Percentiles rank a stretch among this genome's conserved stretches.
phyloP scores from a whole-genome alignment of 2,797 vertebrate species.

The Tamandua tetradactyla region DNA sequence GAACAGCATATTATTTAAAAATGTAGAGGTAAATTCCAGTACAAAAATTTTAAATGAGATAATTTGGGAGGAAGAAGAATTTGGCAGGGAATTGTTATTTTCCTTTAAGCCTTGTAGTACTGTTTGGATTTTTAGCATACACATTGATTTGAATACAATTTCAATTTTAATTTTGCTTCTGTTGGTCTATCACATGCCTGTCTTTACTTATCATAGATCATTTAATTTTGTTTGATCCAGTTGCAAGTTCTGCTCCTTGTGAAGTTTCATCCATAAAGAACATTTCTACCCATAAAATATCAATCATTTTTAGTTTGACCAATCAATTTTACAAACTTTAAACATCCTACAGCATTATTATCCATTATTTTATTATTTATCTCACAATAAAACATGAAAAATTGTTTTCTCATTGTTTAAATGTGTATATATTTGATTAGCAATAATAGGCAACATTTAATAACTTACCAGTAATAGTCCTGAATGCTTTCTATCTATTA shows the following conservation, averaged over 20 bases:
- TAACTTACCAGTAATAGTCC: not conserved
- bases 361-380: not conserved
- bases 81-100: not conserved
- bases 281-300: not conserved
- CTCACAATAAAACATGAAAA: not conserved
- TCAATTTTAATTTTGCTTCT: not conserved
- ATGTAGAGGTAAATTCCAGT: not conserved
- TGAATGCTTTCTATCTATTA: not conserved
- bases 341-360: not conserved
- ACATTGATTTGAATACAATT: not conserved
- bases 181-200: not conserved
- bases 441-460: not conserved
- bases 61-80: not conserved
- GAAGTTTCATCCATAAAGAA: conserved; percentile 8
- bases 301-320: not conserved
- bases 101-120: not conserved
- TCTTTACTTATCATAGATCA: not conserved
- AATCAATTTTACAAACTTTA: not conserved
- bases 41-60: not conserved
- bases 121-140: not conserved
- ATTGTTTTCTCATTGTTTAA: not conserved
- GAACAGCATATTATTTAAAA: not conserved
- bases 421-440: not conserved
- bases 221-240: not conserved
- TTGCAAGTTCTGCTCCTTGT: not conserved